Conservation (phyloP, 2,888 invertebrate genomes). For the Caenorhabditis imperialis region DNA sequence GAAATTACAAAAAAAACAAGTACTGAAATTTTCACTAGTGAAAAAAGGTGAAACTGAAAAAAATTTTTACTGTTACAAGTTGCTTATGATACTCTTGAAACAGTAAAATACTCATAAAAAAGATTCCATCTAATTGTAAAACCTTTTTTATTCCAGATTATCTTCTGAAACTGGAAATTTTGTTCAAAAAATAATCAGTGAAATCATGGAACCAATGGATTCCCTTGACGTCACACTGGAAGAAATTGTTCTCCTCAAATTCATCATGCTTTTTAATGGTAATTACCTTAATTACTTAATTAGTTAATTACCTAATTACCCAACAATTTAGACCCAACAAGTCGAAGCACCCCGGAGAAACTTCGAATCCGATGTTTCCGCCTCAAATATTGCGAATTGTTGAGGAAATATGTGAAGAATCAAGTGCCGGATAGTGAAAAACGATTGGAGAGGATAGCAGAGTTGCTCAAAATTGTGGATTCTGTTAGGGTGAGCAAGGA, state of each 20-base stretch:
- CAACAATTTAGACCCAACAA: conserved; percentile 8
- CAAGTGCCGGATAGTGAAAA: conserved; percentile 30
- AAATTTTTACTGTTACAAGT: too few relatives aligned
- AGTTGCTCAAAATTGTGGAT: conserved; percentile 33
- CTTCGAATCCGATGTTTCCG: conserved; percentile 33
- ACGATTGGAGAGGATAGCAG: conserved; percentile 14
- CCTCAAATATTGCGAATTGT: conserved; percentile 27
- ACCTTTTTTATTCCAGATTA: conserved; percentile 5
- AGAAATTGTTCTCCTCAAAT: conserved; percentile 28
- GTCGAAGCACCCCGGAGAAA: background rate
- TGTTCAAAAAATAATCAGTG: conserved; percentile 10
- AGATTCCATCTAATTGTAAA: background rate
- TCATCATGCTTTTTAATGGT: conserved; percentile 39
- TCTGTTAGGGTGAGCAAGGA: conserved; percentile 17
- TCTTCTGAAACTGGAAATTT: conserved; percentile 4
- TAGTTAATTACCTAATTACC: background rate
- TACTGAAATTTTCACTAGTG: too few relatives aligned
- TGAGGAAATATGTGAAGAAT: conserved; percentile 17
- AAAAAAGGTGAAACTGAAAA: too few relatives aligned
- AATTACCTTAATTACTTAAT: background rate
- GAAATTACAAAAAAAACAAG: too few relatives aligned
- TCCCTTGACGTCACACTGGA: conserved; percentile 27
- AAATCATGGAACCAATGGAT: conserved; percentile 43
- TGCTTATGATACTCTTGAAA: too few relatives aligned
- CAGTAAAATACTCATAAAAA: too few relatives aligned